Conservation (phyloP, 2,888 invertebrate species). For the Macrophya alboannulata region DNA sequence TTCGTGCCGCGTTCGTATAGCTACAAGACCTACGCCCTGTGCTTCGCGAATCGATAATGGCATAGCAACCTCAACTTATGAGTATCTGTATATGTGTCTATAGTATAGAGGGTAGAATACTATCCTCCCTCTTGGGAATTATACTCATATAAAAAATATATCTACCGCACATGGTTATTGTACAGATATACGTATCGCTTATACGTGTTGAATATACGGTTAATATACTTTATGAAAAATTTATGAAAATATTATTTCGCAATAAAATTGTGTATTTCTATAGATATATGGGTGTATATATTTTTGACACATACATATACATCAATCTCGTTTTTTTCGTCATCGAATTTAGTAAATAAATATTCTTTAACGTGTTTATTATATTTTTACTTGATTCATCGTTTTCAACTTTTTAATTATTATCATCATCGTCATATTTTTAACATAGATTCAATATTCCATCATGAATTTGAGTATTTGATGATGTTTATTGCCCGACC, state of each 20-base stretch:
- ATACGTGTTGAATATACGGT: too few relatives aligned
- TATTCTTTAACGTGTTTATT: not conserved
- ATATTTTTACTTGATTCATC: not conserved
- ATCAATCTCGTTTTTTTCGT: not conserved
- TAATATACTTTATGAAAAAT: not conserved
- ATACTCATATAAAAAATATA: not conserved
- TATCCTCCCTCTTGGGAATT: not conserved
- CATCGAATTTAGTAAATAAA: not conserved
- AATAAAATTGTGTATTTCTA: not conserved
- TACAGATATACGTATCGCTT: not conserved
- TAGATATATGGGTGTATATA: too few relatives aligned
- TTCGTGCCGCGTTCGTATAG: constrained; percentile 52
- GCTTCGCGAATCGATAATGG: constrained; percentile 71
- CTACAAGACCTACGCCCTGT: constrained; percentile 56
- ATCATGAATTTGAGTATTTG: not conserved
- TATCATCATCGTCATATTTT: not conserved
- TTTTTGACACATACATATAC: not conserved
- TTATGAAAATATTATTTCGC: not conserved
- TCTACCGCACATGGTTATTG: not conserved
- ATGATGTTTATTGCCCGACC: not conserved
- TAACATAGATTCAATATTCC: not conserved
- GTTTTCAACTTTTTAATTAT: not conserved
- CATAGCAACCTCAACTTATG: constrained; percentile 69
- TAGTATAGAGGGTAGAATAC: not conserved
- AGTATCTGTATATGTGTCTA: constrained; percentile 10